Base-by-base conservation (phyloP, 2,888 invertebrate species). In the Agelastica alni region DNA sequence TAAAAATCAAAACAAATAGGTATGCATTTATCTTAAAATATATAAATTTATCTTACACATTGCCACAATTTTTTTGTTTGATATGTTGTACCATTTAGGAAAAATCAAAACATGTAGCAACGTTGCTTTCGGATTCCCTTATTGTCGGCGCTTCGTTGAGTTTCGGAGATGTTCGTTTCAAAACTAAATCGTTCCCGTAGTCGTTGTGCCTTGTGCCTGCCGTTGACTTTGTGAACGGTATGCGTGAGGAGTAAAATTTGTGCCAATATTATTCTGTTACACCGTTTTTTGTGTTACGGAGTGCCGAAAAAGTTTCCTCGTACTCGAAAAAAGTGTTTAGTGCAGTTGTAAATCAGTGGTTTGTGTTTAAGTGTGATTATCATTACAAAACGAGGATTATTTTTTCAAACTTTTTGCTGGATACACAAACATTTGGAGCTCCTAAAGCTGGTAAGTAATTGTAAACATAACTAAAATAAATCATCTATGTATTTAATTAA, bases 181-280 rank as follows among this genome's bases (percentile, higher is more conserved):
- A 55, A 60, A 57, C 51, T 53, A 58, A 59, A 63, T 64, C 60
- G 62, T 61, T 62, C 63, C 63, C 57, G 56, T 56, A 59, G 63
- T 62, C 49, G 61, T 62, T 56, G 62, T 64, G 68, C 68, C 66
- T 66, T 66, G 64, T 64, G 62, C 58, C 61, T 60, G 66, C 64
- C 60, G 63, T 59, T 63, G 57, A 65, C 63, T 65, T 36, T 62
- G 66, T 61, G 66, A 66, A 61, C 61, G 65, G 68, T 64, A 67
- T 64, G 67, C 65, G 65, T 57, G 62, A 68, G 62, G 62, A 59
- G 63, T 64, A 62, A 64, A 59, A 68, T 67, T 61, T 51, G 63
- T 67, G 66, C 61, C 63, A 64, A 64, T 62, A 58, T 44, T 56
- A 59, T 47, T 47, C 47, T 60, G 62, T 63, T 59, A 62, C 55